Evolutionary conservation across 2,113 vertebrate genomes (phyloP).

Genomic region (Narcine bancroftii): DNA sequence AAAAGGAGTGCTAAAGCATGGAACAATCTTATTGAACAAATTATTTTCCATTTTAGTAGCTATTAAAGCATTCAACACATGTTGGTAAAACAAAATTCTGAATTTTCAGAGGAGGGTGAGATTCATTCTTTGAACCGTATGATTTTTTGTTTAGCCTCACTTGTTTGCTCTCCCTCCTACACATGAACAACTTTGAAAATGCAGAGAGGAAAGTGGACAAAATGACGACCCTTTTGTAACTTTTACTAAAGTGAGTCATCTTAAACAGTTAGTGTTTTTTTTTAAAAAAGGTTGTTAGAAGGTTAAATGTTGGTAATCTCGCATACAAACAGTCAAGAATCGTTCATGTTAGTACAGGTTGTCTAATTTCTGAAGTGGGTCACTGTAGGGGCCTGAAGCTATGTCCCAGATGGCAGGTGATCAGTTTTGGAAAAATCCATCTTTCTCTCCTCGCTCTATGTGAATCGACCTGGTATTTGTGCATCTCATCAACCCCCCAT

Average conservation of each 20-base stretch:
- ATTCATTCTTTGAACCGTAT: not conserved
- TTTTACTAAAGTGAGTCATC: not conserved
- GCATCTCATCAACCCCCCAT: not conserved
- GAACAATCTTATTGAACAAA: not conserved
- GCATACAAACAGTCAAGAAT: not conserved
- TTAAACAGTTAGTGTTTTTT: not conserved
- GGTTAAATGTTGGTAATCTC: not conserved
- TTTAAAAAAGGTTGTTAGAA: not conserved
- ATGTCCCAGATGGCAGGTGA: not conserved
- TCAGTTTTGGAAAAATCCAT: not conserved
- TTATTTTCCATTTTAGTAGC: not conserved
- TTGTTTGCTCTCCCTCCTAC: not conserved
- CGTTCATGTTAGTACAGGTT: not conserved
- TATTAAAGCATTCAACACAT: not conserved
- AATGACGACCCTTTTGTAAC: not conserved
- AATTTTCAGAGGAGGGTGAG: not conserved
- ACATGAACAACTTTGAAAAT: not conserved
- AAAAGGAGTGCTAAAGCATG: not conserved
- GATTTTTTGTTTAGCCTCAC: not conserved
- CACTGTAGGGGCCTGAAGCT: not conserved
- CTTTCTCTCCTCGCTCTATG: not conserved
- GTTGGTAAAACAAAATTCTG: not conserved
- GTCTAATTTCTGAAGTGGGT: not conserved
- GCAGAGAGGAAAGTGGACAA: not conserved
- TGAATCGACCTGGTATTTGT: not conserved